Evolutionary conservation across 2,797 vertebrate genomes (phyloP).

Genomic region (Ctenochaetus hawaiiensis): DNA sequence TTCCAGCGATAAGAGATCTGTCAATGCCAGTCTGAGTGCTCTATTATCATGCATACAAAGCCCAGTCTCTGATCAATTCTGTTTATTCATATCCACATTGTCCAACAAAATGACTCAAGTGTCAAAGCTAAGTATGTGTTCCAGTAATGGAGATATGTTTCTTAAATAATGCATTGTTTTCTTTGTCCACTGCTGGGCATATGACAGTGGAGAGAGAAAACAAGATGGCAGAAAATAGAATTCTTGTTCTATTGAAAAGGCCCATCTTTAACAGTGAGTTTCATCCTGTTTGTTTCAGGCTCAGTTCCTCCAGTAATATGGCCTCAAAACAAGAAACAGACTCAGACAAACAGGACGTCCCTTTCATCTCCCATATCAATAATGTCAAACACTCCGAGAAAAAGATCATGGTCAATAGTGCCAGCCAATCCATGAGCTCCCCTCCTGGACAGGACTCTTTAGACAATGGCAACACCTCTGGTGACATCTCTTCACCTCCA

Average conservation of each 20-base stretch:
- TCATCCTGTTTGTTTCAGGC: slow-evolving; percentile 80
- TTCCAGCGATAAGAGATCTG: slow-evolving; percentile 11
- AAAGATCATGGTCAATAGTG: slow-evolving; percentile 85
- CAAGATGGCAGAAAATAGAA: not conserved
- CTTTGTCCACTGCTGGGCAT: slow-evolving; percentile 12
- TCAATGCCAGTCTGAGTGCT: slow-evolving; percentile 23
- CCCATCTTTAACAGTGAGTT: slow-evolving; percentile 31
- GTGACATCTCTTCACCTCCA: slow-evolving; percentile 77
- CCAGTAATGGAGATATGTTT: slow-evolving; percentile 20
- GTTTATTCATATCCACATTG: slow-evolving; percentile 39
- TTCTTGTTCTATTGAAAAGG: not conserved
- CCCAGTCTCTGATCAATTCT: slow-evolving; percentile 25
- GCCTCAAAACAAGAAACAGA: slow-evolving; percentile 96
- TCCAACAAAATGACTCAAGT: slow-evolving; percentile 26
- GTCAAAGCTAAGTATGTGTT: slow-evolving; percentile 25
- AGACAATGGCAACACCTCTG: slow-evolving; percentile 76
- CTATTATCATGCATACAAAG: slow-evolving; percentile 3
- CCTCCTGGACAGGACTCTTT: slow-evolving; percentile 86
- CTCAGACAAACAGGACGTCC: slow-evolving; percentile 92
- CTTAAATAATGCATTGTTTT: slow-evolving; percentile 37
- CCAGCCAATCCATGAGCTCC: slow-evolving; percentile 90
- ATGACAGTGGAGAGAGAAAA: not conserved
- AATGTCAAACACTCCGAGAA: slow-evolving; percentile 91
- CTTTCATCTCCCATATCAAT: slow-evolving; percentile 66
- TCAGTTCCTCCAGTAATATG: slow-evolving; percentile 94